Base-by-base conservation (phyloP, 2,797 vertebrate species). In the Lagocephalus sceleratus region DNA sequence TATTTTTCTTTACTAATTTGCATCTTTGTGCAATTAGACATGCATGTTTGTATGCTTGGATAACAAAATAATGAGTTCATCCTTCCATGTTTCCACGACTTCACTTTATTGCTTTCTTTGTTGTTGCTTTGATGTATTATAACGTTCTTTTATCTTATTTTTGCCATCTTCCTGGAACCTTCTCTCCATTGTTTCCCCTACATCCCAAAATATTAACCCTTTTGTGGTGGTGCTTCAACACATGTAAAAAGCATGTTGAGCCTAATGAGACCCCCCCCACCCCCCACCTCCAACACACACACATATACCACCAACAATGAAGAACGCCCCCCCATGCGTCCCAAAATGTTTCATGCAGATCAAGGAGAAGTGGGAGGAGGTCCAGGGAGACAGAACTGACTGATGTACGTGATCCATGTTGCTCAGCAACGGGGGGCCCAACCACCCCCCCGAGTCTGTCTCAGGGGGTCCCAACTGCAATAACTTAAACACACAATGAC, bases 331-430 rank as follows among this genome's bases (percentile, higher is more conserved):
- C 68, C 57, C 41, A 51, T 66, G 65, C 70, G 58, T 47, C 47
- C 35, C 12, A 12, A 71, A 66, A 67, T 73, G 57, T 25, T 59
- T 63, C 64, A 81, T 62, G 68, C 54, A 54, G 66, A 74, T 68
- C 51, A 71, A 64, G 55, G 46, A 41, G 46, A 10, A 17, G 11
- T 5, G 23, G 14, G 21, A 43, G 9, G 60, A 44, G 52, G 67
- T 76, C 74, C 57, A 14, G 47, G 65, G 66, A 77, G 63, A 63
- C 42, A 5, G 51, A 54, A 65, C 82, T 82, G 74, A 86, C 82
- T 51, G 67, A 68, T 75, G 72, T 71, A 50, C 61, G 63, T 43
- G 3, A 63, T 72, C 71, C 82, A 80, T 75, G 57, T 62, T 73
- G 75, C 61, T 67, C 50, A 32, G 54, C 48, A 40, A 63, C 32